phyloP scores from a whole-genome alignment of 2,888 invertebrate genomes.

The Smittia aterrima region DNA sequence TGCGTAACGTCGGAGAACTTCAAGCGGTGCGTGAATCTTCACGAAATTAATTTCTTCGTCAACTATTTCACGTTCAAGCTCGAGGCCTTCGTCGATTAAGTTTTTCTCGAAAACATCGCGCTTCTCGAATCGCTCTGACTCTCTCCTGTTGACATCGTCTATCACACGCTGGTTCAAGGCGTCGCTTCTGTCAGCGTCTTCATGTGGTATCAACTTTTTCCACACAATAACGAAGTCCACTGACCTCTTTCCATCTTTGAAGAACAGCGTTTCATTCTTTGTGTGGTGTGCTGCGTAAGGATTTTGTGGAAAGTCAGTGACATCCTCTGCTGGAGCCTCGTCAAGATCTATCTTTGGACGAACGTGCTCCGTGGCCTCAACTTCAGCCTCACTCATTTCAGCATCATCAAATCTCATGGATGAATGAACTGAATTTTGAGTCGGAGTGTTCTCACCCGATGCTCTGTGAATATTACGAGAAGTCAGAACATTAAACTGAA shows the following conservation, averaged over 20 bases:
- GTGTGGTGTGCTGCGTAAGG: constrained; percentile 44
- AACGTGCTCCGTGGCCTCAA: neutral
- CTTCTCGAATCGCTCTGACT: constrained; percentile 52
- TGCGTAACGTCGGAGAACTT: constrained; percentile 80
- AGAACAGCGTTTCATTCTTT: constrained; percentile 59
- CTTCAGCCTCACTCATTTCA: neutral
- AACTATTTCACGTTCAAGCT: constrained; percentile 68
- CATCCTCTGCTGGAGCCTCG: neutral
- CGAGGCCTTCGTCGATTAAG: constrained; percentile 69
- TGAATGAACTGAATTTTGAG: neutral
- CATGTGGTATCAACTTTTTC: constrained; percentile 56
- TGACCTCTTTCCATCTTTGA: constrained; percentile 67
- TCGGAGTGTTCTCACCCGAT: constrained; percentile 17
- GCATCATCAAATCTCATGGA: constrained; percentile 20
- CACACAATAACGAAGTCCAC: constrained; percentile 80
- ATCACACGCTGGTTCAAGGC: constrained; percentile 46
- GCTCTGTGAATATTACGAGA: neutral
- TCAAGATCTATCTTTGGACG: neutral
- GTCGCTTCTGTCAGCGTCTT: constrained; percentile 55
- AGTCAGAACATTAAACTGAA: neutral
- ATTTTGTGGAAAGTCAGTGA: constrained; percentile 41
- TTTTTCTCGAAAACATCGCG: constrained; percentile 68
- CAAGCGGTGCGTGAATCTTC: constrained; percentile 80
- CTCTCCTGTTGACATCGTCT: constrained; percentile 42
- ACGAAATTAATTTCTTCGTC: constrained; percentile 62